These are phyloP conservation scores for Epistrophe eligans DNA, from an alignment of 2,888 invertebrate genomes.

Conservation along the genomic window DNA sequence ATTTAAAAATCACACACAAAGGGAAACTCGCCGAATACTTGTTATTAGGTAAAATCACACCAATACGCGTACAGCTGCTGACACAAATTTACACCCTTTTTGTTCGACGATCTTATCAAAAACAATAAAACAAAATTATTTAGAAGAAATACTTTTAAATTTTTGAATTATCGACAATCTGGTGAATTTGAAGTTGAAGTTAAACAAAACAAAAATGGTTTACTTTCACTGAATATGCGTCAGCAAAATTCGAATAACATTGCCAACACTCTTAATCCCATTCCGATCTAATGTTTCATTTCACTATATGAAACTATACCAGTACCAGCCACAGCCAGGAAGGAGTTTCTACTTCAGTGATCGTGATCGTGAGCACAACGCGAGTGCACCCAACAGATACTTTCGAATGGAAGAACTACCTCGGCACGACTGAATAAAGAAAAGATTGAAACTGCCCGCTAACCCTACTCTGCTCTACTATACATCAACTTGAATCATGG, in stretches of 20 bases:
- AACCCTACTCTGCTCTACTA: neutral
- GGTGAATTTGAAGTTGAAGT: constrained; percentile 32
- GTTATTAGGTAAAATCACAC: constrained; percentile 36
- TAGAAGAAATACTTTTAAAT: constrained; percentile 38
- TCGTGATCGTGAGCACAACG: constrained; percentile 52
- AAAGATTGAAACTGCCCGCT: constrained; percentile 23
- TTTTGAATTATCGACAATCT: constrained; percentile 34
- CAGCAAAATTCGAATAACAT: constrained; percentile 56
- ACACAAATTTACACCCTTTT: constrained; percentile 43
- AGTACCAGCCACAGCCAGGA: constrained; percentile 33
- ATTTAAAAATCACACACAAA: constrained; percentile 35
- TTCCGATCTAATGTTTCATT: constrained; percentile 35
- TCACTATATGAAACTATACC: constrained; percentile 11
- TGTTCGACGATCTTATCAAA: constrained; percentile 57
- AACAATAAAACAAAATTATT: constrained; percentile 37
- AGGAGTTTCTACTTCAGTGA: constrained; percentile 62
- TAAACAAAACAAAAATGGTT: constrained; percentile 37
- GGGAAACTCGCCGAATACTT: constrained; percentile 15
- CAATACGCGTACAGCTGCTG: constrained; percentile 34
- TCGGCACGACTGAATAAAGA: constrained; percentile 56
- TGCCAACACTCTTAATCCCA: constrained; percentile 25
- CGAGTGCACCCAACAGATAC: constrained; percentile 64
- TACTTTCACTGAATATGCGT: constrained; percentile 70
- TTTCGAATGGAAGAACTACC: constrained; percentile 59
- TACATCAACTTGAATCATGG: constrained; percentile 13